Percentiles rank a stretch among this genome's conserved stretches.
Conservation (phyloP, 1,140 invertebrate species). For the Aphaenogaster floridana region DNA sequence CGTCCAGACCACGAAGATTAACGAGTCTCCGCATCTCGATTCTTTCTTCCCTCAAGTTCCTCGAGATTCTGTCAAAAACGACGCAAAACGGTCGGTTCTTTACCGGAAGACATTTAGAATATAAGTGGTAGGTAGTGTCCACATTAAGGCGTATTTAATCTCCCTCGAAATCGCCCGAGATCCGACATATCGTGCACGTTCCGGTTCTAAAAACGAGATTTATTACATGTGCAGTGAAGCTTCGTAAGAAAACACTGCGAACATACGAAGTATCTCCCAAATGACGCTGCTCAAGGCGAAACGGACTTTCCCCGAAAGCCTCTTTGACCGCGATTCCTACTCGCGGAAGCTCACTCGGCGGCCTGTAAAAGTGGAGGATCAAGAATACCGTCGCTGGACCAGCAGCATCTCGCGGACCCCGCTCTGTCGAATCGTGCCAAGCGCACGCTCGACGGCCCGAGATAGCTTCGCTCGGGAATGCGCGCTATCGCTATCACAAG, state of each 20-base stretch:
- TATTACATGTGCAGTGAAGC: background rate
- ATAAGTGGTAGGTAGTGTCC: no score
- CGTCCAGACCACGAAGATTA: background rate
- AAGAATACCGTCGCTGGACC: conserved; percentile 33
- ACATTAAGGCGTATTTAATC: background rate
- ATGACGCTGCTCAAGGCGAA: background rate
- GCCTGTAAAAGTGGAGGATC: conserved; percentile 19
- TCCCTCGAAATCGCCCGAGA: background rate
- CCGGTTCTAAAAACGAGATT: background rate
- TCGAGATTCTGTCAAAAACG: background rate
- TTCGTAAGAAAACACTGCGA: background rate
- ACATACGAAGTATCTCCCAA: background rate
- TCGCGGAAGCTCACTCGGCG: conserved; percentile 4
- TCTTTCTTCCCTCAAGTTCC: background rate
- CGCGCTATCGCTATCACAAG: background rate
- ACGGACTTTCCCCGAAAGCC: background rate
- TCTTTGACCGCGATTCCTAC: background rate
- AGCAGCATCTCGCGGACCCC: conserved; percentile 13
- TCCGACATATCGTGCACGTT: background rate
- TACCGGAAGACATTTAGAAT: background rate
- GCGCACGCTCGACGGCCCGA: conserved; percentile 33
- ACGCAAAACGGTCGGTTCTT: background rate
- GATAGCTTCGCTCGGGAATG: conserved; percentile 36
- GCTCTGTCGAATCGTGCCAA: conserved; percentile 44
- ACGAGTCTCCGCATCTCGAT: background rate